phyloP scores from a whole-genome alignment of 1,140 invertebrate species.

The Drosophila aff. region DNA sequence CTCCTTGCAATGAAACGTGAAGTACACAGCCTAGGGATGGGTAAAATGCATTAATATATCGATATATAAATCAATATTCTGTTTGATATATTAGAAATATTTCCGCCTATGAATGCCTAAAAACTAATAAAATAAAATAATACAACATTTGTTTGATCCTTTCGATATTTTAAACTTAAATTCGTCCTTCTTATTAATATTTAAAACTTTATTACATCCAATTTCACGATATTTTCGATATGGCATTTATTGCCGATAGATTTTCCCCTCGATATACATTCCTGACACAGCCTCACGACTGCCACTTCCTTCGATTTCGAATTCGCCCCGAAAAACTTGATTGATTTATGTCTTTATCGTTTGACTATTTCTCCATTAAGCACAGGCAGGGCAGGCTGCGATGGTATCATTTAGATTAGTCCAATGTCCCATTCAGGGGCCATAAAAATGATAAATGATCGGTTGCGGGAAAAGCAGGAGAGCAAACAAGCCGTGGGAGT shows the following conservation, averaged over 20 bases:
- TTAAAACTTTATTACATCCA: too few species aligned
- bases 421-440: slow-evolving; percentile 59
- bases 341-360: slow-evolving; percentile 62
- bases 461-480: slow-evolving; percentile 3
- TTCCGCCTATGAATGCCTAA: background rate
- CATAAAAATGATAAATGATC: slow-evolving; percentile 80
- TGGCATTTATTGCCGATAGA: background rate
- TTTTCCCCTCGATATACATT: background rate
- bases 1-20: slow-evolving; percentile 17
- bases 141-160: too few species aligned
- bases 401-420: slow-evolving; percentile 74
- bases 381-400: slow-evolving; percentile 28
- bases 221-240: background rate
- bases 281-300: background rate
- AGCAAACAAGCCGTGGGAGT: slow-evolving; percentile 14
- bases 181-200: too few species aligned
- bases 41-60: background rate
- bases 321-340: slow-evolving; percentile 24
- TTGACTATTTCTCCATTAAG: slow-evolving; percentile 61
- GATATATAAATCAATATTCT: background rate
- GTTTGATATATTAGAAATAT: background rate
- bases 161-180: too few species aligned
- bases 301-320: slow-evolving; percentile 6
- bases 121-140: too few species aligned
- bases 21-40: background rate